These are phyloP conservation scores for Ophthalmolycus amberensis DNA, from an alignment of 2,113 vertebrate genomes.

Conservation along the genomic window DNA sequence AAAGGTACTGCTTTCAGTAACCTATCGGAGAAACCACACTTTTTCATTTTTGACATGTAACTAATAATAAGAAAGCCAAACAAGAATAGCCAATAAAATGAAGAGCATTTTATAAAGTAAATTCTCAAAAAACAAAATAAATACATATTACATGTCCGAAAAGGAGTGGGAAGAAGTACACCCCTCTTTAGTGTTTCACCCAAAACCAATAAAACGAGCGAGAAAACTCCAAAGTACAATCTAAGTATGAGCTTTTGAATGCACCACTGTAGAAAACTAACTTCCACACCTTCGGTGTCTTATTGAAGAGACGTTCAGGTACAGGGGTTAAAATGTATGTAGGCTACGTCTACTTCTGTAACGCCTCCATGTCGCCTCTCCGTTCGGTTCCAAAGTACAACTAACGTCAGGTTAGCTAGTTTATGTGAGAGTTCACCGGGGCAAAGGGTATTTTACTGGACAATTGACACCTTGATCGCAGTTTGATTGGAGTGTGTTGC, in stretches of 20 bases:
- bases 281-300: background rate
- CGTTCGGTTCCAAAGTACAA: conserved; percentile 61
- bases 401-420: background rate
- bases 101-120: background rate
- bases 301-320: background rate
- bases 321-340: background rate
- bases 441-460: background rate
- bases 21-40: too few relatives aligned
- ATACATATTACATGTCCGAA: background rate
- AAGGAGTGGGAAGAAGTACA: background rate
- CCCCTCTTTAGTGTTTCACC: background rate
- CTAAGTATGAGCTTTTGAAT: background rate
- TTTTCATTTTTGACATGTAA: background rate
- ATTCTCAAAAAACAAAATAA: background rate
- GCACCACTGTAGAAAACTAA: conserved; percentile 10
- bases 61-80: background rate
- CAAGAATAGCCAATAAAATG: background rate
- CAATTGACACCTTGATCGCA: rapidly evolving
- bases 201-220: background rate
- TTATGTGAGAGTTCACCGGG: conserved; percentile 25
- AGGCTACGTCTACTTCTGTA: background rate
- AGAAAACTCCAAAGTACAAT: background rate
- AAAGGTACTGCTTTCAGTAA: background rate
- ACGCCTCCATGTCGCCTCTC: conserved; percentile 19
- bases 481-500: background rate